Percentiles rank a stretch among this genome's conserved stretches.
Evolutionary conservation across 2,797 vertebrate genomes (phyloP).

Genomic region (Sparus aurata): DNA sequence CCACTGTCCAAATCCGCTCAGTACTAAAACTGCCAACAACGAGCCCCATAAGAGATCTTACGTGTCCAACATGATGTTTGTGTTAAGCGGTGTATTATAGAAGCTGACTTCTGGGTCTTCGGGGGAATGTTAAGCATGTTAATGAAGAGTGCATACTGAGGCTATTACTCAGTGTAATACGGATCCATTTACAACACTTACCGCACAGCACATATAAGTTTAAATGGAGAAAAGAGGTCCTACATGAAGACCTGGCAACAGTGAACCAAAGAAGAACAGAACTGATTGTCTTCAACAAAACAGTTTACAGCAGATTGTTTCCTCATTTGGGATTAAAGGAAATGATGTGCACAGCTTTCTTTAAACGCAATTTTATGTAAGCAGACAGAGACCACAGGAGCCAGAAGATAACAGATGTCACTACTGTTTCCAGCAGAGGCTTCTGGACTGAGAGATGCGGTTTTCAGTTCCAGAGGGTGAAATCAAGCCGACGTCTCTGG

Average conservation of each 20-base stretch:
- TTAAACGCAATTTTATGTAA: conserved; percentile 45
- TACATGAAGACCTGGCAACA: conserved; percentile 44
- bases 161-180: conserved; percentile 73
- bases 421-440: conserved; percentile 43
- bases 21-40: conserved; percentile 64
- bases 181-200: conserved; percentile 74
- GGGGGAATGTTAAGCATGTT: conserved; percentile 80
- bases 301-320: conserved; percentile 30
- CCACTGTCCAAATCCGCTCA: conserved; percentile 30
- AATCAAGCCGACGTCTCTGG: conserved; percentile 69
- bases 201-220: conserved; percentile 52
- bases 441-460: conserved; percentile 66
- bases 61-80: conserved; percentile 78
- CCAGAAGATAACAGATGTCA: conserved; percentile 64
- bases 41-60: conserved; percentile 67
- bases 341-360: conserved; percentile 23
- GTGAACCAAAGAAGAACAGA: conserved; percentile 57
- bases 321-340: conserved; percentile 33
- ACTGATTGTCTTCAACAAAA: conserved; percentile 34
- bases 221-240: conserved; percentile 45
- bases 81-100: conserved; percentile 75
- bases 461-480: conserved; percentile 63
- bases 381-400: conserved; percentile 29
- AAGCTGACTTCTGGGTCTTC: conserved; percentile 75
- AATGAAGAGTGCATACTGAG: conserved; percentile 79